phyloP scores from a whole-genome alignment of 2,888 invertebrate species.

The Amiota communis region DNA sequence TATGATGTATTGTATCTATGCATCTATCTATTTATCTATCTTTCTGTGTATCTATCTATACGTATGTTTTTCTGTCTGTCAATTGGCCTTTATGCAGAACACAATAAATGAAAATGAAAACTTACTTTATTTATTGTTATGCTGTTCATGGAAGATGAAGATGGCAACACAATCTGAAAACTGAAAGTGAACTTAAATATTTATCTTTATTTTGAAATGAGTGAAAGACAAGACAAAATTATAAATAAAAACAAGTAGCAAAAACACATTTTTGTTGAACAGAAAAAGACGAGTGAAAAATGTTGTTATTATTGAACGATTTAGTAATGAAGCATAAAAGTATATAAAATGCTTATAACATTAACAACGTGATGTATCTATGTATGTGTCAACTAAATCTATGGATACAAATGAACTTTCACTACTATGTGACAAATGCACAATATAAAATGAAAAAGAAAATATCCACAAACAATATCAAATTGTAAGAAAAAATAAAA shows the following conservation, averaged over 20 bases:
- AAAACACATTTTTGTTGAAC: not conserved
- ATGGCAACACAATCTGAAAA: constrained; percentile 59
- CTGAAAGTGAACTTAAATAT: constrained; percentile 53
- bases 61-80: too few species aligned
- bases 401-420: constrained; percentile 52
- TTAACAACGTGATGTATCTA: not conserved
- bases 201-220: constrained; percentile 26
- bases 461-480: not conserved
- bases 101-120: constrained; percentile 28
- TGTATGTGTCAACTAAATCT: not conserved
- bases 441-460: constrained; percentile 28
- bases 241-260: constrained; percentile 21
- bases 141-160: not conserved
- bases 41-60: not conserved
- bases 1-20: too few species aligned
- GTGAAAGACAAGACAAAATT: constrained; percentile 25
- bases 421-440: constrained; percentile 47
- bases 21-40: too few species aligned
- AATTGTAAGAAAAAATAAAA: constrained; percentile 39
- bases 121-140: not conserved
- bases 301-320: constrained; percentile 59
- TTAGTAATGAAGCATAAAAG: constrained; percentile 49
- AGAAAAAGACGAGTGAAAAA: constrained; percentile 44
- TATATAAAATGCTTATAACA: constrained; percentile 35
- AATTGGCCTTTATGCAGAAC: too few species aligned